Conservation (phyloP, 2,113 vertebrate genomes). For the Sinocyclocheilus anophthalmus region DNA sequence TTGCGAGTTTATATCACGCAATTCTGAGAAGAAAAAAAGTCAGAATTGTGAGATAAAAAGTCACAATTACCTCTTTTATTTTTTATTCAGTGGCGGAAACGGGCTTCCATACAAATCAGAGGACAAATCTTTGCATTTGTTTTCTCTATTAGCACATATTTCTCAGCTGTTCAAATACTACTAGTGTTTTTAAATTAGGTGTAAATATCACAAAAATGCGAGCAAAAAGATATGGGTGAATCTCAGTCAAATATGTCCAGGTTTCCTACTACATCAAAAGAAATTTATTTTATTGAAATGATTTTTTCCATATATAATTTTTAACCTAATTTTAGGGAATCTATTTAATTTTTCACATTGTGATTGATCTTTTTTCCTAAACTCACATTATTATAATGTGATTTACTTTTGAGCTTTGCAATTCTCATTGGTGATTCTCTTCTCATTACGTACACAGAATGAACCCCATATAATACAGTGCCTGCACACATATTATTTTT, state of each 20-base stretch:
- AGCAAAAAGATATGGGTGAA: not conserved
- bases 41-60: too few relatives aligned
- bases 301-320: not conserved
- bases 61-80: too few relatives aligned
- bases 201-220: conserved; percentile 45
- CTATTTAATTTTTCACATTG: not conserved
- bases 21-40: too few relatives aligned
- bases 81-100: too few relatives aligned
- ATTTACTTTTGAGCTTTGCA: not conserved
- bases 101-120: not conserved
- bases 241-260: not conserved
- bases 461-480: too few relatives aligned
- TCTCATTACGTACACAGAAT: too few relatives aligned
- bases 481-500: not conserved
- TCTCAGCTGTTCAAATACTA: not conserved
- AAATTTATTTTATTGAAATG: too few relatives aligned
- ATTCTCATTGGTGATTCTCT: not conserved
- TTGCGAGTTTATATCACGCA: too few relatives aligned
- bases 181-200: conserved; percentile 55
- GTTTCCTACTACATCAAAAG: not conserved
- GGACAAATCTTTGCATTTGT: not conserved
- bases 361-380: not conserved
- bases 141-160: not conserved
- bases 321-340: not conserved
- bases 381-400: not conserved